Evolutionary conservation across 2,797 vertebrate genomes (phyloP).

Genomic region (Phoeniculus purpureus): DNA sequence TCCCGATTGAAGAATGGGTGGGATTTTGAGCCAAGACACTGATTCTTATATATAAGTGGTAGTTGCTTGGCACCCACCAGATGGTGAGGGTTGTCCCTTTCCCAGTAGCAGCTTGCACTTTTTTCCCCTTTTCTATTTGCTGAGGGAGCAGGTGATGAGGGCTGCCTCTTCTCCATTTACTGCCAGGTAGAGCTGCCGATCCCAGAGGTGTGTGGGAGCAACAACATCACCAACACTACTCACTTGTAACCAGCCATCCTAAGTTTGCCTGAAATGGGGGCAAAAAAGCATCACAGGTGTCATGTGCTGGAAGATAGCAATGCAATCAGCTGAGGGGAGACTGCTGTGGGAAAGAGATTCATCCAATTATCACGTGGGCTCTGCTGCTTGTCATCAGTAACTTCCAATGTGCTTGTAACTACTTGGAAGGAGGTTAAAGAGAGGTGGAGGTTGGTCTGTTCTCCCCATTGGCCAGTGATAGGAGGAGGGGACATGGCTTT

Average conservation of each 20-base stretch:
- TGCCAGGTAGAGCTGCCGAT: neutral
- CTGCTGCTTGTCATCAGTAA: neutral
- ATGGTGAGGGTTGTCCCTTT: neutral
- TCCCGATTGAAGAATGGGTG: neutral
- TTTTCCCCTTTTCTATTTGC: neutral
- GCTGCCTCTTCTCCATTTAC: neutral
- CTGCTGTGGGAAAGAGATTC: neutral
- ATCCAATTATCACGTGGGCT: fast-evolving
- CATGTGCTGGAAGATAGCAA: neutral
- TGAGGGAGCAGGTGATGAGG: neutral
- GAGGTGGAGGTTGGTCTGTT: no score
- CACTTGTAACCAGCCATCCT: neutral
- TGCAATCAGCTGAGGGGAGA: neutral
- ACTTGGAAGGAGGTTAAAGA: no score
- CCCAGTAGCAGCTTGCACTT: neutral
- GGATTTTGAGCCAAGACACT: neutral
- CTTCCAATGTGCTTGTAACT: neutral
- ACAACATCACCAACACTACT: neutral
- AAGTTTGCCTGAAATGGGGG: neutral
- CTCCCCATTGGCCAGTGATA: no score
- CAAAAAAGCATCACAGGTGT: neutral
- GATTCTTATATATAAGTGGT: fast-evolving
- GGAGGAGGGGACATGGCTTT: no score
- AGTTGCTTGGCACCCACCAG: neutral
- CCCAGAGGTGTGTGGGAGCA: neutral